These are phyloP conservation scores for Malacosoma neustria DNA, from an alignment of 2,888 invertebrate species.

Conservation along the genomic window DNA sequence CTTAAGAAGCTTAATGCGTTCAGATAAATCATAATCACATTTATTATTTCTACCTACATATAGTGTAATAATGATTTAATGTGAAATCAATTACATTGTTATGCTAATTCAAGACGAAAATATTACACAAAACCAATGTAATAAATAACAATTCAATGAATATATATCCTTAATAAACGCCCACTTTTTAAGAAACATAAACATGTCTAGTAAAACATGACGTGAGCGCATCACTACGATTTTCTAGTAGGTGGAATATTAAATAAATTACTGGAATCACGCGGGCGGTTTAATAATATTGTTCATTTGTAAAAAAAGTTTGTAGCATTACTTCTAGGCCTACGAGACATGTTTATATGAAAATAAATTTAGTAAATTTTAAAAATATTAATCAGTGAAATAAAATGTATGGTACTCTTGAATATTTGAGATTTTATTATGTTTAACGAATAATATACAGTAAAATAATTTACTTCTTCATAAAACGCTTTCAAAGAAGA, in stretches of 20 bases:
- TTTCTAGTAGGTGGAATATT: slow-evolving; percentile 7
- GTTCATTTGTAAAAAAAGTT: background rate
- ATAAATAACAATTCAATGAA: background rate
- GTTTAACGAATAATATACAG: too few relatives aligned
- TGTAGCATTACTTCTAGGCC: too few relatives aligned
- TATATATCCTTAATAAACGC: background rate
- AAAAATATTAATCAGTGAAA: background rate
- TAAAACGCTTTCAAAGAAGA: too few relatives aligned
- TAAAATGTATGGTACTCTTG: too few relatives aligned
- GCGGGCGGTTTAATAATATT: background rate
- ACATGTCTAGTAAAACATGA: background rate
- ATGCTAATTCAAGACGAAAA: background rate
- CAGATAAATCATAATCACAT: too few relatives aligned
- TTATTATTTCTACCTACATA: too few relatives aligned
- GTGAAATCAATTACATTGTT: background rate
- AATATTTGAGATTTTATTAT: too few relatives aligned
- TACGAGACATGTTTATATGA: background rate
- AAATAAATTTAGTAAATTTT: background rate
- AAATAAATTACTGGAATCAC: background rate
- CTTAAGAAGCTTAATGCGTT: too few relatives aligned
- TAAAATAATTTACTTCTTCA: too few relatives aligned
- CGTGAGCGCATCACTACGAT: background rate
- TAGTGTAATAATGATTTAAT: too few relatives aligned
- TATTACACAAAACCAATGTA: background rate
- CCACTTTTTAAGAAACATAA: background rate